Evolutionary conservation across 2,888 invertebrate genomes (phyloP).

Genomic region (Cybosia mesomella): DNA sequence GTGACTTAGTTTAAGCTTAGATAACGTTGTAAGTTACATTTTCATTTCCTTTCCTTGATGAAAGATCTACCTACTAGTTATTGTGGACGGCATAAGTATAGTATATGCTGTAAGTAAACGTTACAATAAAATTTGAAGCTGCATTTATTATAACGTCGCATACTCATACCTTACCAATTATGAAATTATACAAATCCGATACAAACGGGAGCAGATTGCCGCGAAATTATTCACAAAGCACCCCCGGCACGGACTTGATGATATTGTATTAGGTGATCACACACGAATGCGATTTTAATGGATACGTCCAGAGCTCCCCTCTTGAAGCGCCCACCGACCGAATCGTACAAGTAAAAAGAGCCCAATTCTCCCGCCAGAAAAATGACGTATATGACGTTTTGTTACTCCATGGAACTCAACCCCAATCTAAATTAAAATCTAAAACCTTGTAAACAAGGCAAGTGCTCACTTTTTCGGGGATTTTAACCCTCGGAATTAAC

Average conservation of each 20-base stretch:
- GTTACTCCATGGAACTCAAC: slow-evolving; percentile 59
- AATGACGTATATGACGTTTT: slow-evolving; percentile 71
- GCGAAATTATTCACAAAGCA: slow-evolving; percentile 86
- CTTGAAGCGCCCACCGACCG: slow-evolving; percentile 56
- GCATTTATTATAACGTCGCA: slow-evolving; percentile 8
- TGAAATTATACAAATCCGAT: slow-evolving; percentile 78
- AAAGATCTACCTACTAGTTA: no score
- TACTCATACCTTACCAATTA: slow-evolving; percentile 59
- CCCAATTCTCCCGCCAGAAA: slow-evolving; percentile 58
- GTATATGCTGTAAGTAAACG: no score
- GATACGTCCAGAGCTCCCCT: slow-evolving; percentile 69
- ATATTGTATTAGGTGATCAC: slow-evolving; percentile 88
- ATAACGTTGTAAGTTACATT: no score
- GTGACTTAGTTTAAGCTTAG: no score
- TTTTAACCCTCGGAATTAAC: slow-evolving; percentile 87
- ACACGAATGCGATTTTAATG: slow-evolving; percentile 87
- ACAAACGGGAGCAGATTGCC: slow-evolving; percentile 84
- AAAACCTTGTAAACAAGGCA: slow-evolving; percentile 88
- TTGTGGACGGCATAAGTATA: no score
- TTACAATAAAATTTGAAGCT: background rate
- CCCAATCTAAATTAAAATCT: slow-evolving; percentile 88
- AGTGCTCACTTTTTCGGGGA: slow-evolving; percentile 88
- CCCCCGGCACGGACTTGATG: slow-evolving; percentile 82
- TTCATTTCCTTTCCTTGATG: no score
- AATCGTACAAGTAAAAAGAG: slow-evolving; percentile 57